Evolutionary conservation across 2,888 invertebrate species (phyloP), one percentile per base, ranked within the genome.

Genomic region (Amblyteles armatorius): DNA sequence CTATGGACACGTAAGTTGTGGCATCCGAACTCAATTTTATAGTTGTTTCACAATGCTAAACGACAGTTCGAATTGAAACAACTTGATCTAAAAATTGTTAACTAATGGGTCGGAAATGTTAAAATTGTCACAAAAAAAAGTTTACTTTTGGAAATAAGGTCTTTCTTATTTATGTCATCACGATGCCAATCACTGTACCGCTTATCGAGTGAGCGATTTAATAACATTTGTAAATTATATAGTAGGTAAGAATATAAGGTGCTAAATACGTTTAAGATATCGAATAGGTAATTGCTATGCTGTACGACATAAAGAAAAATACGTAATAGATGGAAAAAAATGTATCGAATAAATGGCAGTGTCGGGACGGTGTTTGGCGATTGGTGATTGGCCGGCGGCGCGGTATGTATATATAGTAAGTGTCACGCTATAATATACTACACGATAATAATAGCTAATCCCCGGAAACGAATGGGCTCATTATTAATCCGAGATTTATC

Each of bases 211-310:
- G 26, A 55, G n/a, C 13, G 40, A 48, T 79, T 60, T 79, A 69
- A 48, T 71, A 63, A 71, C 11, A 79, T 79, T 63, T 79, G 71
- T 79, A 71, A 63, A 63, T 71, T 44, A 16, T 4, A 9, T 63
- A 78, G 36, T 29, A 36, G 9, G 52, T 79, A 79, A 71, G 40
- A 72, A 71, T 79, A 79, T 72, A 72, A 79, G 79, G 79, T 79
- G 79, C 79, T 79, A 79, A 71, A 63, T 79, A 79, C 63, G 33
- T 71, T 22, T 79, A 79, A 78, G 55, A 29, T 68, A 68, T 78
- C 26, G 26, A 55, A 55, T 68, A 68, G 44, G 16, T 36, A 36
- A 52, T 65, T 40, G 44, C 11, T 63, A 29, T 16, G 16, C 33
- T 26, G 29, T 63, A 63, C 13, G n/a, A n/a, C 33, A 16, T 29